Evolutionary conservation across 2,113 vertebrate species (phyloP).

Genomic region (Numida meleagris): DNA sequence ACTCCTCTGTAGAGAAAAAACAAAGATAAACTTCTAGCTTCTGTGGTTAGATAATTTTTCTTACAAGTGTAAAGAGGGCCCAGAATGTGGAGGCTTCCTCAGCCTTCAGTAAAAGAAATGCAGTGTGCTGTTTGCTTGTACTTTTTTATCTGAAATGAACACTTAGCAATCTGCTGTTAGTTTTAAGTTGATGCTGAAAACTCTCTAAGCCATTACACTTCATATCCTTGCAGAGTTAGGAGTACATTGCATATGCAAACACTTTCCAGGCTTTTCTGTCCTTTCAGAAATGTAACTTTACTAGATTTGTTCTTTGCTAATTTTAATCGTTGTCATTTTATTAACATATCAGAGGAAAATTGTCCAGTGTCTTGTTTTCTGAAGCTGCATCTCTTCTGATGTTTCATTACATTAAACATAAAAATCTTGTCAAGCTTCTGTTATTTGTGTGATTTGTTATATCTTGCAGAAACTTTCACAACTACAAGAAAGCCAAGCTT

Average conservation of each 20-base stretch:
- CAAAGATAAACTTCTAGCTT: neutral
- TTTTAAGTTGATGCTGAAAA: neutral
- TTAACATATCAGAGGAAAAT: neutral
- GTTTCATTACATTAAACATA: neutral
- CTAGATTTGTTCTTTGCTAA: neutral
- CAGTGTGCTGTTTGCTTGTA: neutral
- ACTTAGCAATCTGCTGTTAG: neutral
- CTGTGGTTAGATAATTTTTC: neutral
- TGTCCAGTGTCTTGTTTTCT: neutral
- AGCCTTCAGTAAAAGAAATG: neutral
- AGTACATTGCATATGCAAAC: neutral
- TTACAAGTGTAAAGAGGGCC: neutral
- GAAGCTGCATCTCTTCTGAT: neutral
- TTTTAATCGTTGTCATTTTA: neutral
- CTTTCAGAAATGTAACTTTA: neutral
- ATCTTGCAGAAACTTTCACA: neutral
- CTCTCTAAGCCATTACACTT: neutral
- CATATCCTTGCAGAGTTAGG: neutral
- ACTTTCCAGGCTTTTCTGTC: neutral
- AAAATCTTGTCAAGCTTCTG: neutral
- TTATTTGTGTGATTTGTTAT: neutral
- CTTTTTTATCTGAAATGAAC: neutral
- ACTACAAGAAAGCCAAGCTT: constrained; percentile 1
- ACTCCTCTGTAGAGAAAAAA: neutral
- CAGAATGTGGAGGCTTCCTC: neutral